phyloP scores from a whole-genome alignment of 2,113 vertebrate species.

The Azemiops feae region DNA sequence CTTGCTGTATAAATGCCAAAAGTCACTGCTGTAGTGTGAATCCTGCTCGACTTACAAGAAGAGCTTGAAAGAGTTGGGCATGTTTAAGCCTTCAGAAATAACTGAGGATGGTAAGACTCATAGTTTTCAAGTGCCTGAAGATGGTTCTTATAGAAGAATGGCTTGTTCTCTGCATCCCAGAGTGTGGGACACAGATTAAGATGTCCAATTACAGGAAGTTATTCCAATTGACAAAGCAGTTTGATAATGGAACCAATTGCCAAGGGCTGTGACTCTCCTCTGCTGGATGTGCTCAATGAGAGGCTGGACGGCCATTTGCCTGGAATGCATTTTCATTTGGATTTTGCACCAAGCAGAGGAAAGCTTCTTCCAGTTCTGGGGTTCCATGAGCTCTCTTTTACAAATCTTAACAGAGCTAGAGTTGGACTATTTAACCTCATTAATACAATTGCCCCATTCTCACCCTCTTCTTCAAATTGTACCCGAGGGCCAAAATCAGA shows the following conservation, averaged over 20 bases:
- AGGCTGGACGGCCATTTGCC: not conserved
- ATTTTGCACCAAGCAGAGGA: not conserved
- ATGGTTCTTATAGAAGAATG: not conserved
- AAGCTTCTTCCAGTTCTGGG: not conserved
- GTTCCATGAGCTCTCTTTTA: not conserved
- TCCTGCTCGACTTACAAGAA: not conserved
- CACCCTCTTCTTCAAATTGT: not conserved
- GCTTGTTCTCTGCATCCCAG: not conserved
- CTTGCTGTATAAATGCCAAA: not conserved
- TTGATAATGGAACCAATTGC: not conserved
- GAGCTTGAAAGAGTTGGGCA: not conserved
- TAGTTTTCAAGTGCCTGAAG: not conserved
- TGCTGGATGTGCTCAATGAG: not conserved
- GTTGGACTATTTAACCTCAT: not conserved
- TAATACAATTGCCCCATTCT: not conserved
- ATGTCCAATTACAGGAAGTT: not conserved
- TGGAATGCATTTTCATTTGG: not conserved
- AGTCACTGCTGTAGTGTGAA: not conserved
- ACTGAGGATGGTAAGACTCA: not conserved
- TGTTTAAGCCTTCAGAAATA: not conserved
- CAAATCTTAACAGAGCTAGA: not conserved
- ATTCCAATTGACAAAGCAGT: not conserved
- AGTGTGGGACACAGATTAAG: not conserved
- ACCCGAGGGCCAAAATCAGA: not conserved
- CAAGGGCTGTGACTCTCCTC: not conserved